phyloP scores from a whole-genome alignment of 2,888 invertebrate species.

The Xanthostigma xanthostigma region DNA sequence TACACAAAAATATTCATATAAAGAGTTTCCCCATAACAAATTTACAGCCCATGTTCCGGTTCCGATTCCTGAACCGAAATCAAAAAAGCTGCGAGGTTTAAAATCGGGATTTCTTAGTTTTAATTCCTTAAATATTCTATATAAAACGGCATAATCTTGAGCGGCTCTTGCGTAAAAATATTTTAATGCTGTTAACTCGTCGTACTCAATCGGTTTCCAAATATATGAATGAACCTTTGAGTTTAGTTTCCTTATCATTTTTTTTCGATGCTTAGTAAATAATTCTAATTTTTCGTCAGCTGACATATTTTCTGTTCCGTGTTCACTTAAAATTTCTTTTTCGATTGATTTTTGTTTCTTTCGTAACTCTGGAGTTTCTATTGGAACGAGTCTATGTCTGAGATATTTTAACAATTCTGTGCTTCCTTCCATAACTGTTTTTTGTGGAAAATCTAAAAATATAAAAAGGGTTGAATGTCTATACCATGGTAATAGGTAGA shows the following conservation, averaged over 20 bases:
- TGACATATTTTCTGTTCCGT: slow-evolving; percentile 22
- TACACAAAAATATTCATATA: slow-evolving; percentile 74
- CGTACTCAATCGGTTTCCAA: slow-evolving; percentile 62
- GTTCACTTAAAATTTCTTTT: slow-evolving; percentile 21
- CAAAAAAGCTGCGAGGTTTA: slow-evolving; percentile 63
- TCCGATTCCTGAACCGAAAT: slow-evolving; percentile 86
- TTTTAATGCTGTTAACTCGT: slow-evolving; percentile 43
- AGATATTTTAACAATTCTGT: slow-evolving; percentile 42
- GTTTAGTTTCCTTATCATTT: slow-evolving; percentile 40
- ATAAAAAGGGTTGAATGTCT: too few species aligned
- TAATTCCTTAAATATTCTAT: slow-evolving; percentile 62
- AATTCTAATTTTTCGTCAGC: slow-evolving; percentile 26
- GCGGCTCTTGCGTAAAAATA: slow-evolving; percentile 59
- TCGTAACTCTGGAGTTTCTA: slow-evolving; percentile 39
- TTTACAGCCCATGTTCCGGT: slow-evolving; percentile 75
- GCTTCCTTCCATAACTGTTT: slow-evolving; percentile 37
- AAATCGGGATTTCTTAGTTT: slow-evolving; percentile 45
- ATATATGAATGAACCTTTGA: slow-evolving; percentile 39
- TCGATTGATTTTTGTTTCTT: slow-evolving; percentile 23
- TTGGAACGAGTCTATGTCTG: slow-evolving; percentile 44
- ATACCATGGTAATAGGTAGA: too few species aligned
- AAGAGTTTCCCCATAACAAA: slow-evolving; percentile 48
- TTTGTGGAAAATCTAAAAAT: slow-evolving; percentile 40
- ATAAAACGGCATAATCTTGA: slow-evolving; percentile 58
- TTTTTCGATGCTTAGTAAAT: slow-evolving; percentile 33